Evolutionary conservation across 2,888 invertebrate genomes (phyloP).

Genomic region (Atherix ibis): DNA sequence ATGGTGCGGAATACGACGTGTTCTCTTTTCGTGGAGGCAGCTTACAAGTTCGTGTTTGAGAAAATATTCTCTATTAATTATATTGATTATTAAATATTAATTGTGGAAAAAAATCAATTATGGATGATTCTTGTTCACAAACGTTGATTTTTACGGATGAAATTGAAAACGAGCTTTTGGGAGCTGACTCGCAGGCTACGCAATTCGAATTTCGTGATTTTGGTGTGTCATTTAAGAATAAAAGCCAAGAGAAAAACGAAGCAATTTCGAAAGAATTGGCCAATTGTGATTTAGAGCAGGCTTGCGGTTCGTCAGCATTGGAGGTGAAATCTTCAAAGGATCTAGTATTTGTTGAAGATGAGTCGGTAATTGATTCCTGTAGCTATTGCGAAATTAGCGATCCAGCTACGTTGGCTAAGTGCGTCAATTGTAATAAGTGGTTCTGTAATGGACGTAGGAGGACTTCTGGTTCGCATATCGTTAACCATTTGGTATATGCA

Average conservation of each 20-base stretch:
- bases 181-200: constrained; percentile 93
- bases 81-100: no score
- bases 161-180: constrained; percentile 82
- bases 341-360: no score
- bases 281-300: no score
- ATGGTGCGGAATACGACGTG: no score
- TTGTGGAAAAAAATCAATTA: no score
- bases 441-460: constrained; percentile 94
- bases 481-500: constrained; percentile 88
- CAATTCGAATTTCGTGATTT: constrained; percentile 96
- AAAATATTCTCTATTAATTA: no score
- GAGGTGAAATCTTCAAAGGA: no score
- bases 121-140: constrained; percentile 89
- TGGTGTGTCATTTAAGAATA: constrained; percentile 75
- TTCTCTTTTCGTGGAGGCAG: no score
- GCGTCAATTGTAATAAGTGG: constrained; percentile 93
- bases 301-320: no score
- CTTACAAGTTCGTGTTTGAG: no score
- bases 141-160: constrained; percentile 91
- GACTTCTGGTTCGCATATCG: constrained; percentile 89
- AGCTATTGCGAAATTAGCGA: constrained; percentile 96
- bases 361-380: no score
- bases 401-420: constrained; percentile 87
- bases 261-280: no score
- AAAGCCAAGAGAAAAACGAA: constrained; percentile 77